Evolutionary conservation across 92 coral and sea anemone genomes (phyloP), one percentile per base, ranked within the genome.

Genomic region (Bergia sp.): DNA sequence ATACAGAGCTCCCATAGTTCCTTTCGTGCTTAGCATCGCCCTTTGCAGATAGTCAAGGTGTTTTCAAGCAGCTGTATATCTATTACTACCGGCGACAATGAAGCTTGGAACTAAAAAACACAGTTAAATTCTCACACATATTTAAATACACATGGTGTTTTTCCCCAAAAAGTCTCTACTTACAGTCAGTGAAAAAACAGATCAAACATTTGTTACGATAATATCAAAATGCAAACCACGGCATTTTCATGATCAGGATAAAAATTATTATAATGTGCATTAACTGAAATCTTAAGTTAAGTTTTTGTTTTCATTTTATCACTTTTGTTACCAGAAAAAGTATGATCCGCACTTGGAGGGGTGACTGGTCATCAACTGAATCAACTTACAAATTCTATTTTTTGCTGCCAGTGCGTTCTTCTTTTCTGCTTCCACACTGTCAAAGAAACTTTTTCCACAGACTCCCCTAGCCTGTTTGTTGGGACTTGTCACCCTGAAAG

Each of bases 401-500:
- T 81, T 86, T 37, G 82, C 89, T 61, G 87, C 73, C 40, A 81
- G 58, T 45, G 96, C 94, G 81, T 85, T 95, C 87, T 93, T 90
- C 67, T 92, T 91, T 53, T 96, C 98, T 85, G 94, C 94, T 76
- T 96, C 99, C 20, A 96, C 99, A 64, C 93, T 96, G 72, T 96
- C 95, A 82, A 96, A 94, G 89, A 96, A 96, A 71, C 99, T 95
- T 77, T 95, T 95, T 47, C 95, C 91, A 50, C 92, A 78, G 47
- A 91, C 86, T 20, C 91, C 92, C 71, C 73, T 85, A 21, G 94
- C 57, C 66, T 85, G 91, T n/a, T 88, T 89, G 77, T 90, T 89
- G 10, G 91, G 92, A 58, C 92, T 92, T 21, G 85, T 89, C 55
- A 96, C 93, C 86, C 95, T 95, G 92, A 96, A 96, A 37, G 99